A percentile compares a stretch with the other conserved stretches of the same genome.
These are phyloP conservation scores for Xiphophorus couchianus DNA, from an alignment of 2,113 vertebrate genomes.

Conservation along the genomic window DNA sequence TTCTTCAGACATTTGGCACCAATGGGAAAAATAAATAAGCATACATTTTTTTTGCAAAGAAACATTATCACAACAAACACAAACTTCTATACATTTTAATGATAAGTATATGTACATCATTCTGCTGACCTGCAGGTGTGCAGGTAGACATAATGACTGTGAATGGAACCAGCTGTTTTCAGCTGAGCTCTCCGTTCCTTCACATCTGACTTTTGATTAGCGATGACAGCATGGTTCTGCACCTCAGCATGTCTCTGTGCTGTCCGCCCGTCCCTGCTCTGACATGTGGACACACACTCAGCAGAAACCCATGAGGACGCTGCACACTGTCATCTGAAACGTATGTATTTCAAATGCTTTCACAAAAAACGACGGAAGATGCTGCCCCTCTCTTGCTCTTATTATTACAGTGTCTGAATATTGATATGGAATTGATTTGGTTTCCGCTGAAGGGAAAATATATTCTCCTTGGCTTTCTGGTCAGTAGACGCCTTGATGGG, in stretches of 20 bases:
- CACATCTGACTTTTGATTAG: constrained; percentile 9
- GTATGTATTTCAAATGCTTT: constrained; percentile 2
- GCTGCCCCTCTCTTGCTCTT: not conserved
- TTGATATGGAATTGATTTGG: constrained; percentile 30
- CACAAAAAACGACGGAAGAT: constrained; percentile 5
- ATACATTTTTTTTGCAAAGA: too few species aligned
- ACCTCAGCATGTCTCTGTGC: not conserved
- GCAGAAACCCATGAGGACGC: constrained; percentile 1
- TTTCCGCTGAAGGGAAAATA: constrained; percentile 8
- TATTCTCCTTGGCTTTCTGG: constrained; percentile 1
- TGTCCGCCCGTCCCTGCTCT: not conserved
- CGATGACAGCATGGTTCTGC: not conserved
- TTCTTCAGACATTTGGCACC: too few species aligned
- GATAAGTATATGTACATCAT: too few species aligned
- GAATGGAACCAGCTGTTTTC: too few species aligned
- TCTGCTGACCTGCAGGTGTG: too few species aligned
- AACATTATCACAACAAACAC: too few species aligned
- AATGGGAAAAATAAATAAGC: too few species aligned
- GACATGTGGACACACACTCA: constrained; percentile 3
- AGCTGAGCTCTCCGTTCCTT: too few species aligned
- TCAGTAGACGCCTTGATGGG: not conserved
- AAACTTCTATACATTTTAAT: too few species aligned
- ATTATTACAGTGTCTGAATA: constrained; percentile 13
- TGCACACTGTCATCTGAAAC: not conserved
- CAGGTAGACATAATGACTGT: too few species aligned